These are phyloP conservation scores for Quadriops clusia DNA, from an alignment of 2,888 invertebrate genomes.

Conservation along the genomic window DNA sequence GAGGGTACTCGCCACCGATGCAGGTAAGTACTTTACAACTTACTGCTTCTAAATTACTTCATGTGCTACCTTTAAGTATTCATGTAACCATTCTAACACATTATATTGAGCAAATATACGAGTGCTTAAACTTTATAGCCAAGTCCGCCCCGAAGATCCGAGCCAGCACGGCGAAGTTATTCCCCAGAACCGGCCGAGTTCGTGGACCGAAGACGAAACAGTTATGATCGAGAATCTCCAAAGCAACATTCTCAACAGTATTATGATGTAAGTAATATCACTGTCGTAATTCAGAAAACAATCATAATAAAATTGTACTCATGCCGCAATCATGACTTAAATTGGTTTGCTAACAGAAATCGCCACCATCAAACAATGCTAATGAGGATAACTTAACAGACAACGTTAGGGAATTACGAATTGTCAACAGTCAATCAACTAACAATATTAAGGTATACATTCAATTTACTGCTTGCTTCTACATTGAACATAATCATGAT, in stretches of 20 bases:
- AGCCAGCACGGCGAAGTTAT: conserved; percentile 25
- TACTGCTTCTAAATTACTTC: not conserved
- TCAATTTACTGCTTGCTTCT: too few species aligned
- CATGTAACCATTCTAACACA: conserved; percentile 1
- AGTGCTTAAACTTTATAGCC: conserved; percentile 19
- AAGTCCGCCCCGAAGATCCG: conserved; percentile 28
- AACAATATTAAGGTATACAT: conserved; percentile 57
- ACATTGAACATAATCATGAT: too few species aligned
- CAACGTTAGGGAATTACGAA: conserved; percentile 41
- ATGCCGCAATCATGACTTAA: too few species aligned
- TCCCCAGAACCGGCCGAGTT: conserved; percentile 28
- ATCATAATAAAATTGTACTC: too few species aligned
- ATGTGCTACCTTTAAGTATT: not conserved
- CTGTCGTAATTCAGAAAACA: too few species aligned
- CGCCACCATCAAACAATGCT: conserved; percentile 31
- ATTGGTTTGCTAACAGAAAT: conserved; percentile 32
- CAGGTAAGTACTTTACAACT: not conserved
- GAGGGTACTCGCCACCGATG: not conserved
- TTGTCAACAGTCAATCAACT: conserved; percentile 57
- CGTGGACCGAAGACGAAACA: conserved; percentile 26
- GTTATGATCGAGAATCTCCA: conserved; percentile 33
- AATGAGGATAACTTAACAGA: conserved; percentile 40
- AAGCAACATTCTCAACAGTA: conserved; percentile 26
- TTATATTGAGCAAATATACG: conserved; percentile 1
- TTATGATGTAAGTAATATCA: conserved; percentile 30